Conservation (phyloP, 2,888 invertebrate genomes). For the Cataglyphis albicans region DNA sequence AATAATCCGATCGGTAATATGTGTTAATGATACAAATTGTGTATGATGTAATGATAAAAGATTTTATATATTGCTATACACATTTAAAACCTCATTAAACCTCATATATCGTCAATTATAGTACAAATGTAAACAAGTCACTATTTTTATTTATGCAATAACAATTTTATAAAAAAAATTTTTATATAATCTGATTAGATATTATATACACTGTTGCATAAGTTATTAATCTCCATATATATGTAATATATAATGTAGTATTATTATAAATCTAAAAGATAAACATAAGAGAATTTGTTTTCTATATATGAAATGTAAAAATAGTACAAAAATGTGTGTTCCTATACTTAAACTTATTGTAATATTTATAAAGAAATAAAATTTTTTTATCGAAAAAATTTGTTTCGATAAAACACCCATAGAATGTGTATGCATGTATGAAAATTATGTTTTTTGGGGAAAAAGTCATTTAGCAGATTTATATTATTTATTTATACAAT, state of each 20-base stretch:
- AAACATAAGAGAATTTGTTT: slow-evolving; percentile 9
- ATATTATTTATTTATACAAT: background rate
- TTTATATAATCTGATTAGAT: slow-evolving; percentile 8
- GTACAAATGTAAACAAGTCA: slow-evolving; percentile 25
- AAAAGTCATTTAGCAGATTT: background rate
- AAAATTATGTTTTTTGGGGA: background rate
- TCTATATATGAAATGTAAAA: slow-evolving; percentile 16
- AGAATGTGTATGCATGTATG: background rate
- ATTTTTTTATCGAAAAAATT: slow-evolving; percentile 35
- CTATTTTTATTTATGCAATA: slow-evolving; percentile 8
- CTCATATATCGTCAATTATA: background rate
- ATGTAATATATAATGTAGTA: background rate
- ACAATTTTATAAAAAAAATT: slow-evolving; percentile 20
- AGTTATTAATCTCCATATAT: slow-evolving; percentile 26
- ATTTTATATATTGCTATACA: background rate
- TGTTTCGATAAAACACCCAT: background rate
- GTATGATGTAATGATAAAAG: background rate
- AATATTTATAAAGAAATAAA: slow-evolving; percentile 68
- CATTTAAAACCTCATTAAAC: slow-evolving; percentile 8
- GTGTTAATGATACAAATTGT: background rate
- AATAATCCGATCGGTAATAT: background rate
- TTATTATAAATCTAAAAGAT: slow-evolving; percentile 9
- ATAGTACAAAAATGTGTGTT: slow-evolving; percentile 64
- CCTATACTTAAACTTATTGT: slow-evolving; percentile 69
- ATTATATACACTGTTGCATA: slow-evolving; percentile 6